phyloP scores from a whole-genome alignment of 2,113 vertebrate genomes.

The Pagrus major region DNA sequence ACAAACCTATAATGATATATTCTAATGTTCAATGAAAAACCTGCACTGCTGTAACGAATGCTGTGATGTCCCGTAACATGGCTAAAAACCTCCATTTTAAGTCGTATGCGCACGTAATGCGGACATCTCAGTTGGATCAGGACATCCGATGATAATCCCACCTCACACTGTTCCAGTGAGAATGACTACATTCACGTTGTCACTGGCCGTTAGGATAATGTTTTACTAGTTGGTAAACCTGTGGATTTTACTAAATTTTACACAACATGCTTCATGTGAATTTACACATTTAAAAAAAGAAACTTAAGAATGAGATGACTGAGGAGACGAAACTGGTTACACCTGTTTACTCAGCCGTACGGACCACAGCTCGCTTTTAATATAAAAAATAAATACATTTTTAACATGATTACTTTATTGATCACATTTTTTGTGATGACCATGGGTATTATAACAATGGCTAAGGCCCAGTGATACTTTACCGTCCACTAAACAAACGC shows the following conservation, averaged over 20 bases:
- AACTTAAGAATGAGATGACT: not conserved
- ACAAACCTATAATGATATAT: not conserved
- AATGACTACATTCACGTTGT: not conserved
- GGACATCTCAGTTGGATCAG: not conserved
- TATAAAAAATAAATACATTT: not conserved
- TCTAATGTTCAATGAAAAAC: not conserved
- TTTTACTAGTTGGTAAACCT: not conserved
- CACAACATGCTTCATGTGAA: not conserved
- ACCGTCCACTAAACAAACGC: not conserved
- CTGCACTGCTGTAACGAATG: not conserved
- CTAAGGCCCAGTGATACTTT: not conserved
- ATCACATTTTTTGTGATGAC: not conserved
- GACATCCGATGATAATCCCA: conserved; percentile 4
- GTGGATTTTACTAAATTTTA: not conserved
- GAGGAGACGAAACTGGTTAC: not conserved
- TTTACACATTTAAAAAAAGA: not conserved
- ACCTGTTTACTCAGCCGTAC: not conserved
- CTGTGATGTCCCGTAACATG: not conserved
- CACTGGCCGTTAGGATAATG: not conserved
- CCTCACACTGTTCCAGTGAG: conserved; percentile 2
- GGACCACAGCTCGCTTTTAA: not conserved
- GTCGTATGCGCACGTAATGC: not conserved
- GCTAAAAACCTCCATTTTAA: conserved; percentile 30
- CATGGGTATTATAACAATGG: not conserved
- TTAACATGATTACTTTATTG: not conserved